Conservation (phyloP, 2,888 invertebrate genomes). For the Ganaspis brasiliensis region DNA sequence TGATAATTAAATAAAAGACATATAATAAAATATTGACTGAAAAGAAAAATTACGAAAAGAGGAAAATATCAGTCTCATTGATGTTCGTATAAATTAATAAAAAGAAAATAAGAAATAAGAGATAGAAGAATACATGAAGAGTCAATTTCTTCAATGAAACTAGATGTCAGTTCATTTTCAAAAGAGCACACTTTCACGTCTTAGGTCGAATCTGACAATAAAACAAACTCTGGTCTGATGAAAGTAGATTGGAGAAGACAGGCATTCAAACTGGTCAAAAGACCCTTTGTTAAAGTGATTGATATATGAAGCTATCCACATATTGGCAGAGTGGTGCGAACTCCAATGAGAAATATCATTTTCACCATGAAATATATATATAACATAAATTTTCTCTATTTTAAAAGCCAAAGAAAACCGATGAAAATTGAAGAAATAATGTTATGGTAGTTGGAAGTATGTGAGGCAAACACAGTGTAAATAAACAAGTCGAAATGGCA, state of each 20-base stretch:
- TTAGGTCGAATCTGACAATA: not conserved
- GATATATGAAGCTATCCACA: constrained; percentile 20
- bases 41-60: no score
- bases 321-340: not conserved
- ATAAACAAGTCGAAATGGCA: constrained; percentile 19
- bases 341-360: not conserved
- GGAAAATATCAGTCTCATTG: no score
- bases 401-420: not conserved
- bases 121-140: not conserved
- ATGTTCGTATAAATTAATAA: no score
- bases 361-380: not conserved
- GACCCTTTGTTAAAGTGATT: constrained; percentile 12
- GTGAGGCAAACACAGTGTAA: not conserved
- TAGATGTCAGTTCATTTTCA: constrained; percentile 9
- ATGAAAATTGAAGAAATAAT: not conserved
- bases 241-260: constrained; percentile 25
- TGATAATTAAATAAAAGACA: no score
- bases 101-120: not conserved
- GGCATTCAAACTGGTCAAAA: not conserved
- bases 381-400: not conserved
- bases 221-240: constrained; percentile 1
- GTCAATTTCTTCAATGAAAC: constrained; percentile 14
- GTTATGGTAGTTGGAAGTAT: not conserved
- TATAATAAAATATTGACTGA: no score
- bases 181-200: constrained; percentile 2